Evolutionary conservation across 2,888 invertebrate species (phyloP), one percentile per base, ranked within the genome.

Genomic region (Cheilosia vernalis): DNA sequence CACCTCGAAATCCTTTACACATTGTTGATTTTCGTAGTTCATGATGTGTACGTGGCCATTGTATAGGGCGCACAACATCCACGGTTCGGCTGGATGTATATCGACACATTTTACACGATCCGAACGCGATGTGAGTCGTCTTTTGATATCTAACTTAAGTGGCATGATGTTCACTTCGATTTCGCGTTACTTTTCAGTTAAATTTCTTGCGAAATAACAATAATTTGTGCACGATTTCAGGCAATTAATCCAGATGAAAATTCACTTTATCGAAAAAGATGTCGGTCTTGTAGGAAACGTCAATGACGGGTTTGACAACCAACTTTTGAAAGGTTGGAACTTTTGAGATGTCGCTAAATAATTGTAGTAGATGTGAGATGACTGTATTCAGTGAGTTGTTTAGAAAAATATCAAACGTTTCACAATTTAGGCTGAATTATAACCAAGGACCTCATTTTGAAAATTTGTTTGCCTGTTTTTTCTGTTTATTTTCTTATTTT

Each of bases 41-140:
- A 99, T 99, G 90, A 99, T 97, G 94, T 99, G 99, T 89, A 99
- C 98, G 93, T 99, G 98, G 88, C 99, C 99, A 93, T 98, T 99
- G 94, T 99, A 99, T 40, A 99, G 94, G 47, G 98, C 98, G 89
- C 98, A 99, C 67, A 99, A 94, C 95, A 99, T 97, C 99, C 99
- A 99, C 88, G 99, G 98, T 92, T 99, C 99, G 49, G 96, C 94
- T 0, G 99, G 99, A 92, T 99, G 99, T 88, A 99, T 94, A 92
- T 99, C 99, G 13, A 98, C 98, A 92, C 97, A 97, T 93, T 99
- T 99, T 64, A 99, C 99, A 88, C 99, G 95, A 93, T 99, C 99
- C 9, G 99, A 99, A 88, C 99, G 95, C 69, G 99, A 98, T 73
- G 99, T 97, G 91, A 99, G 93, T 93, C 98, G 98, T 91, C 99